A percentile compares a stretch with the other conserved stretches of the same genome.
These are phyloP conservation scores for Neotragus pygmaeus DNA, from an alignment of 2,113 vertebrate genomes.

Conservation along the genomic window DNA sequence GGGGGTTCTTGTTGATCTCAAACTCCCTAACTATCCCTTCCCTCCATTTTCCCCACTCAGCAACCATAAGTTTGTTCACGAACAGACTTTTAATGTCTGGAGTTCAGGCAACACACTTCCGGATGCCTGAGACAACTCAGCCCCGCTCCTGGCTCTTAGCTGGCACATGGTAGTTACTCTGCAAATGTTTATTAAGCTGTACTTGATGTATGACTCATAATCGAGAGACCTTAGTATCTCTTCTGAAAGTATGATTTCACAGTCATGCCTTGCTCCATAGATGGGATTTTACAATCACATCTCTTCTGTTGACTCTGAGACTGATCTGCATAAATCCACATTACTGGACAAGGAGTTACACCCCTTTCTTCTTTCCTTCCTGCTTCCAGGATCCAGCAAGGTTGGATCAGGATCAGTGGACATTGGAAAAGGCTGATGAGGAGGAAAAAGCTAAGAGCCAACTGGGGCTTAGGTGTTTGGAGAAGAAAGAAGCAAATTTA, in stretches of 20 bases:
- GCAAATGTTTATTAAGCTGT: background rate
- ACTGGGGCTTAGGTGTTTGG: background rate
- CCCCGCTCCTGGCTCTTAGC: background rate
- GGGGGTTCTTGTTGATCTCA: background rate
- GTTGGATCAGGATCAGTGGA: too few species aligned
- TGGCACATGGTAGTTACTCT: background rate
- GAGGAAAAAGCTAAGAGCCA: background rate
- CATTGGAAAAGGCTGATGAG: background rate
- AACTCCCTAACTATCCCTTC: background rate
- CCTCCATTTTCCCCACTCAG: background rate
- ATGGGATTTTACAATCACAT: background rate
- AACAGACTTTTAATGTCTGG: background rate
- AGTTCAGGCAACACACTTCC: background rate
- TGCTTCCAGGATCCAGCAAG: background rate
- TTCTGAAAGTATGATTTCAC: slow-evolving; percentile 14
- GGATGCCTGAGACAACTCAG: background rate
- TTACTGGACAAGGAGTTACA: background rate
- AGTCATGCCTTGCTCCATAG: background rate
- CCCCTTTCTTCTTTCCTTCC: background rate
- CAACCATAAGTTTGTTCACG: background rate
- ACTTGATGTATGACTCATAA: background rate
- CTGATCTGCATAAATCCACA: background rate
- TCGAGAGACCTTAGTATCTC: background rate
- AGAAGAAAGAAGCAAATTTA: background rate
- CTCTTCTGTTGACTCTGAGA: background rate